A percentile compares a stretch with the other conserved stretches of the same genome.
phyloP scores from a whole-genome alignment of 2,888 invertebrate species.

The Chrysolina haemoptera region DNA sequence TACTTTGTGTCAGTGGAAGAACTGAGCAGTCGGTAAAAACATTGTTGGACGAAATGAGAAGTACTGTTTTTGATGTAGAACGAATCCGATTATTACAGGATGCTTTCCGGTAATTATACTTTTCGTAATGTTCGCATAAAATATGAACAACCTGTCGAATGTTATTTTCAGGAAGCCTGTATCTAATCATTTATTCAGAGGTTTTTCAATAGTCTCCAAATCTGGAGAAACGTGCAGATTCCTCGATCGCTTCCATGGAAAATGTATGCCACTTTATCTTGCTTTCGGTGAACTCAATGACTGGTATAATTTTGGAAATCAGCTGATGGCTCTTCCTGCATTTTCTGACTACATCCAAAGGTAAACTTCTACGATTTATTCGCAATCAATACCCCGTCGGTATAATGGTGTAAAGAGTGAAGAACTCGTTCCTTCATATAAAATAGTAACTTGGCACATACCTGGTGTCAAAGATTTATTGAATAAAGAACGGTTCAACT shows the following conservation, averaged over 20 bases:
- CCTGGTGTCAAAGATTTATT: too few relatives aligned
- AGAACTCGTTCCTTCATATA: too few relatives aligned
- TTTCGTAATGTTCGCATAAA: neutral
- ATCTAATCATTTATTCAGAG: slow-evolving; percentile 81
- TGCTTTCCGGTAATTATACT: slow-evolving; percentile 55
- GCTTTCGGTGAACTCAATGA: slow-evolving; percentile 87
- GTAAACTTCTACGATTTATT: slow-evolving; percentile 57
- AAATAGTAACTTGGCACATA: too few relatives aligned
- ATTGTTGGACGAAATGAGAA: slow-evolving; percentile 77
- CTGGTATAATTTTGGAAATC: slow-evolving; percentile 87
- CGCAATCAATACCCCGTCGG: too few relatives aligned
- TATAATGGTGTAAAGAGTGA: too few relatives aligned
- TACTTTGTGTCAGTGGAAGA: slow-evolving; percentile 84
- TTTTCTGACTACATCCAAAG: slow-evolving; percentile 81
- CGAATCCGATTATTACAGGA: slow-evolving; percentile 60
- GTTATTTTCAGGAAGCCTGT: slow-evolving; percentile 64
- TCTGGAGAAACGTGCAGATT: slow-evolving; percentile 60
- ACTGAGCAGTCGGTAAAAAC: slow-evolving; percentile 82
- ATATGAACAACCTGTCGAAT: neutral
- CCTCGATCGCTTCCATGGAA: slow-evolving; percentile 23
- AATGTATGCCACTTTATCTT: slow-evolving; percentile 61
- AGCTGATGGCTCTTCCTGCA: slow-evolving; percentile 81
- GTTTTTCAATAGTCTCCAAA: slow-evolving; percentile 74
- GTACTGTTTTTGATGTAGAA: slow-evolving; percentile 64
- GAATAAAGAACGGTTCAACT: too few relatives aligned